These are phyloP conservation scores for Schrankia costaestrigalis DNA, from an alignment of 2,888 invertebrate species.

Conservation along the genomic window DNA sequence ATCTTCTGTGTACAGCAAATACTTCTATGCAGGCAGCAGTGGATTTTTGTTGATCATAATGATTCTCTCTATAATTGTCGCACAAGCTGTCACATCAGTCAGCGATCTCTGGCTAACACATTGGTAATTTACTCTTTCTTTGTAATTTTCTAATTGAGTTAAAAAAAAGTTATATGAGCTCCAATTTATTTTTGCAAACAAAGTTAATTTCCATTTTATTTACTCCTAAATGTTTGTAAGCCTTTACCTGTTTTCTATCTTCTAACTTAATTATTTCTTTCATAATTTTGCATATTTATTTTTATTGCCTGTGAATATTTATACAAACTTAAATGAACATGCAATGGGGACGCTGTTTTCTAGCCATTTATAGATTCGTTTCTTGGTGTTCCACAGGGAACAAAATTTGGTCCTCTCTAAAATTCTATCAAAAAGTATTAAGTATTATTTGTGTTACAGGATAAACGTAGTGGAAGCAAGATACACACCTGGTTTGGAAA, in stretches of 20 bases:
- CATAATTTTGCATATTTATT: no score
- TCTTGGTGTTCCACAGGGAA: background rate
- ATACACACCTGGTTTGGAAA: constrained; percentile 7
- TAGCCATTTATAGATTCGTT: no score
- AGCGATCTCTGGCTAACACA: constrained; percentile 89
- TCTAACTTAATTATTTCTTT: no score
- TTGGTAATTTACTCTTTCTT: constrained; percentile 79
- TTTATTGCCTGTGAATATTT: no score
- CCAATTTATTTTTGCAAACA: no score
- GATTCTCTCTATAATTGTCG: constrained; percentile 79
- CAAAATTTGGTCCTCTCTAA: background rate
- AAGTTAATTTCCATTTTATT: no score
- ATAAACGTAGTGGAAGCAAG: constrained; percentile 65
- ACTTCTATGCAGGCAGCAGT: constrained; percentile 85
- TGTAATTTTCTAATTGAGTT: background rate
- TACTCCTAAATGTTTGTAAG: no score
- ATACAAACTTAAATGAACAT: no score
- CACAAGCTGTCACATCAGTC: constrained; percentile 85
- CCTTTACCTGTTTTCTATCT: no score
- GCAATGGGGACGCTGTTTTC: no score
- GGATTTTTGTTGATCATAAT: constrained; percentile 76
- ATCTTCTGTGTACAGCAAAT: constrained; percentile 82
- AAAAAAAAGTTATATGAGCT: no score
- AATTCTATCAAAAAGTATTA: background rate
- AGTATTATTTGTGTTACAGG: constrained; percentile 46